Conservation (phyloP, 2,888 invertebrate genomes). For the Meliscaeva auricollis region DNA sequence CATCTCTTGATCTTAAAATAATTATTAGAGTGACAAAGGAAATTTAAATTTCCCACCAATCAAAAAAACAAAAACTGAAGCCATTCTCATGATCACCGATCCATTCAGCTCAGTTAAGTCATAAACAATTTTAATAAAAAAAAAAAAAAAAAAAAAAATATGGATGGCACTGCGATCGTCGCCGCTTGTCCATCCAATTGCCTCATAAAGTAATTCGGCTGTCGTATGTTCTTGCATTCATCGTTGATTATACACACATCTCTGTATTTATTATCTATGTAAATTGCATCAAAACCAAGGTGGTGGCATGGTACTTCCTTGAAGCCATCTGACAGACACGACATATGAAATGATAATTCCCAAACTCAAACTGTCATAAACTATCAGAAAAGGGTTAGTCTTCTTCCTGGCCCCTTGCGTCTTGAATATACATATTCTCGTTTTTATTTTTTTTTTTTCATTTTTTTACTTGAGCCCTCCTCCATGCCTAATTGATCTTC, state of each 20-base stretch:
- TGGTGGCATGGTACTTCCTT: slow-evolving; percentile 50
- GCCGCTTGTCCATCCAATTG: slow-evolving; percentile 48
- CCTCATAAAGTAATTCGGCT: slow-evolving; percentile 63
- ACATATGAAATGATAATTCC: slow-evolving; percentile 39
- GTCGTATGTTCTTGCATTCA: slow-evolving; percentile 26
- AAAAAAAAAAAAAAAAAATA: slow-evolving; percentile 18
- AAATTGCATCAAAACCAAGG: slow-evolving; percentile 67
- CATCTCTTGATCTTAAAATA: neutral
- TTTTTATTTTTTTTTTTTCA: neutral
- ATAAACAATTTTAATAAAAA: slow-evolving; percentile 57
- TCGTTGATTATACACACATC: slow-evolving; percentile 35
- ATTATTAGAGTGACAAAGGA: neutral
- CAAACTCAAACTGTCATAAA: slow-evolving; percentile 56
- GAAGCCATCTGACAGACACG: slow-evolving; percentile 36
- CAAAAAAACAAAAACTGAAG: neutral
- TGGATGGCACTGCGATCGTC: slow-evolving; percentile 41
- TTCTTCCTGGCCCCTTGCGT: neutral
- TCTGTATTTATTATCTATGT: slow-evolving; percentile 40
- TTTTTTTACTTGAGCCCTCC: slow-evolving; percentile 11
- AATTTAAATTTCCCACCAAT: slow-evolving; percentile 30
- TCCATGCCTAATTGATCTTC: slow-evolving; percentile 61
- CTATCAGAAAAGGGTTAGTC: slow-evolving; percentile 47
- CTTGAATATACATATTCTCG: neutral
- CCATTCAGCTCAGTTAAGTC: slow-evolving; percentile 60
- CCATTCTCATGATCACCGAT: slow-evolving; percentile 61